Evolutionary conservation across 2,797 vertebrate genomes (phyloP).

Genomic region (Pseudomugil tenellus): DNA sequence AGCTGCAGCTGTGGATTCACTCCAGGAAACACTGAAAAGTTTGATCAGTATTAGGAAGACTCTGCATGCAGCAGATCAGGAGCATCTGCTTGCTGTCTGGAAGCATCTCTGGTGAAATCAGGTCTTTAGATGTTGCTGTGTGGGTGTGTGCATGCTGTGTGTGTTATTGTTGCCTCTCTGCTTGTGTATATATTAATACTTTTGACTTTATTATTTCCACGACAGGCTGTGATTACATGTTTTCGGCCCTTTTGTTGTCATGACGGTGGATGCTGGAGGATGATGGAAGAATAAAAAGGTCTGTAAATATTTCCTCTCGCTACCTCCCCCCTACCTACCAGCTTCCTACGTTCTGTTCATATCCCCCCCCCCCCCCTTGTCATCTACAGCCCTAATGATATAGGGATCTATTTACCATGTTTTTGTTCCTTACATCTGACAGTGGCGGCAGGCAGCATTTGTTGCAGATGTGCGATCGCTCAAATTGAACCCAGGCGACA

Average conservation of each 20-base stretch:
- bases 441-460: constrained; percentile 42
- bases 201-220: constrained; percentile 56
- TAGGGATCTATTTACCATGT: constrained; percentile 42
- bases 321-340: constrained; percentile 15
- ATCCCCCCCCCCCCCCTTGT: constrained; percentile 13
- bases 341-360: constrained; percentile 1
- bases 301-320: constrained; percentile 47
- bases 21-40: too few relatives aligned
- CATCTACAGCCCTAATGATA: constrained; percentile 54
- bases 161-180: constrained; percentile 31
- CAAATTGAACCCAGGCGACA: constrained; percentile 14
- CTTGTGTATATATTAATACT: constrained; percentile 54
- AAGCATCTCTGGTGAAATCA: constrained; percentile 24
- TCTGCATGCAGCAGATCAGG: too few relatives aligned
- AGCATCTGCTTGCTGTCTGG: background rate
- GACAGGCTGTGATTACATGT: constrained; percentile 65
- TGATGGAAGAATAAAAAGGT: constrained; percentile 63
- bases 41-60: too few relatives aligned
- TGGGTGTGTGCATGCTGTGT: constrained; percentile 15
- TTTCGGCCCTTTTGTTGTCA: constrained; percentile 55
- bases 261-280: constrained; percentile 55
- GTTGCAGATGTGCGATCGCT: constrained; percentile 17
- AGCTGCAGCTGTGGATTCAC: too few relatives aligned
- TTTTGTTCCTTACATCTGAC: constrained; percentile 25
- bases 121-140: constrained; percentile 19